phyloP scores from a whole-genome alignment of 2,888 invertebrate species.

The Andrena minutula region DNA sequence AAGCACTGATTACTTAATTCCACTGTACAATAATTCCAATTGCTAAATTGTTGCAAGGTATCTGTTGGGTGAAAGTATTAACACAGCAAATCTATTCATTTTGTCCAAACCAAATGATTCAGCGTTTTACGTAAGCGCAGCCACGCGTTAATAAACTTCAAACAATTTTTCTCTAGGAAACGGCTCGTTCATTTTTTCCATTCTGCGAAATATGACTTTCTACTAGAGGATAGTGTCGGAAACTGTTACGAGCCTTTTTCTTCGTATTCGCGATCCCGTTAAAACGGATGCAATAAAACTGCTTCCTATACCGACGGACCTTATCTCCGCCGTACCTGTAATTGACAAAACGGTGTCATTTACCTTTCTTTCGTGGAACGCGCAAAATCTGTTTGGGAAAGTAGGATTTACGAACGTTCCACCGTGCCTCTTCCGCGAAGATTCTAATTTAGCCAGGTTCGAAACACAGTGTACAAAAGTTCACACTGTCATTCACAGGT shows the following conservation, averaged over 20 bases:
- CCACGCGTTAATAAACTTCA: neutral
- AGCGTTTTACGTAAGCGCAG: neutral
- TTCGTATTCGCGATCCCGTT: constrained; percentile 9
- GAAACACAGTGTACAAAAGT: neutral
- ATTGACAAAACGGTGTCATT: constrained; percentile 35
- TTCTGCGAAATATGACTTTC: constrained; percentile 47
- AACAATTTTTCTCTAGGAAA: neutral
- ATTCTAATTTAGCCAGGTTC: neutral
- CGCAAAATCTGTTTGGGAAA: neutral
- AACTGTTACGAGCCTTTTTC: constrained; percentile 29
- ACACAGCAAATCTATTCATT: neutral
- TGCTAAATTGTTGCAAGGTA: neutral
- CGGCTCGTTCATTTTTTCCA: constrained; percentile 5
- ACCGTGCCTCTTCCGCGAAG: neutral
- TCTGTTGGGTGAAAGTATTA: neutral
- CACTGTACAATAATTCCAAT: no score
- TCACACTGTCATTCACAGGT: no score
- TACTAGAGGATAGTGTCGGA: constrained; percentile 24
- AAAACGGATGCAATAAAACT: constrained; percentile 51
- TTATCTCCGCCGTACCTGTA: constrained; percentile 18
- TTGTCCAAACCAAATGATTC: neutral
- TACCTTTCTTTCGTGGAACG: constrained; percentile 4
- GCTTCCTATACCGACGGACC: constrained; percentile 21
- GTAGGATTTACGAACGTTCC: neutral
- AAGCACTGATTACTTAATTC: no score